These are phyloP conservation scores for Pyrrhosoma nymphula DNA, from an alignment of 2,888 invertebrate genomes.

Conservation along the genomic window DNA sequence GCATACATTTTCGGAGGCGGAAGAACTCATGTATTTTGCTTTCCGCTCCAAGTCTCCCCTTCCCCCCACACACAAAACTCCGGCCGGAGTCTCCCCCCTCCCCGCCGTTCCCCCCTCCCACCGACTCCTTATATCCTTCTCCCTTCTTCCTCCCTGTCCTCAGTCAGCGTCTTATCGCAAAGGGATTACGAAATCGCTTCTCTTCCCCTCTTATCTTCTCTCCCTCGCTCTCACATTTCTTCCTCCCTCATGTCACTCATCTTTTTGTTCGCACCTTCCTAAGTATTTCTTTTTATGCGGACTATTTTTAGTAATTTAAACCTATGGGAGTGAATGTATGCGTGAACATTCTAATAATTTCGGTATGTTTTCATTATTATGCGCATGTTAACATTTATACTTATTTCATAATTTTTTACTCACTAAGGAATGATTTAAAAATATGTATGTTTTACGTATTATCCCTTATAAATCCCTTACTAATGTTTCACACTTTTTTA, in stretches of 20 bases:
- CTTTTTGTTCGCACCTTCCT: neutral
- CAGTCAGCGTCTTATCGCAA: slow-evolving; percentile 8
- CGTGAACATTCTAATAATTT: too few relatives aligned
- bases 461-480: too few relatives aligned
- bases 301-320: too few relatives aligned
- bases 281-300: neutral
- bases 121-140: neutral
- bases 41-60: neutral
- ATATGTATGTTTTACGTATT: too few relatives aligned
- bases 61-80: neutral
- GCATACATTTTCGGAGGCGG: slow-evolving; percentile 36
- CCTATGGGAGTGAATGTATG: too few relatives aligned
- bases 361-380: too few relatives aligned
- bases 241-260: neutral
- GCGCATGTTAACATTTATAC: too few relatives aligned
- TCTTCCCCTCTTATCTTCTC: neutral
- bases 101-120: neutral
- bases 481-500: too few relatives aligned
- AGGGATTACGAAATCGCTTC: slow-evolving; percentile 22
- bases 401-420: too few relatives aligned
- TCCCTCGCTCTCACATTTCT: neutral
- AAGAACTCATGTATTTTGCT: slow-evolving; percentile 39
- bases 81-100: neutral
- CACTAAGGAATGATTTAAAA: too few relatives aligned
- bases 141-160: neutral